A percentile compares a stretch with the other conserved stretches of the same genome.
Evolutionary conservation across 1,140 invertebrate species (phyloP).

Genomic region (Zaprionus nigranus): DNA sequence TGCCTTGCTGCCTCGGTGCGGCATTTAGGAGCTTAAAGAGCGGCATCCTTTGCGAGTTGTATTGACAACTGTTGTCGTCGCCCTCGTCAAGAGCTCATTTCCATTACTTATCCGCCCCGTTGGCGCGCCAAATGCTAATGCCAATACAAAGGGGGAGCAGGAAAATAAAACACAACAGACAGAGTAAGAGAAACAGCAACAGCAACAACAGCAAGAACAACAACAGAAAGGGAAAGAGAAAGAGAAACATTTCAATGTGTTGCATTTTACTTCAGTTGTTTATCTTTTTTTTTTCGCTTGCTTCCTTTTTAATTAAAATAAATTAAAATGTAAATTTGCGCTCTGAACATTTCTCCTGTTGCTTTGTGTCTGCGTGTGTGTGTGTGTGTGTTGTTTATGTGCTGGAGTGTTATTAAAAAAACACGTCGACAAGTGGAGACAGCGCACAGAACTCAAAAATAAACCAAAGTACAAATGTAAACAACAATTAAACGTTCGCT

Average conservation of each 20-base stretch:
- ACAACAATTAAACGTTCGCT: conserved; percentile 82
- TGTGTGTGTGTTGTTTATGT: conserved; percentile 34
- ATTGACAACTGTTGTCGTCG: conserved; percentile 73
- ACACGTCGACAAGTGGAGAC: conserved; percentile 11
- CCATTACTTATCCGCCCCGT: conserved; percentile 43
- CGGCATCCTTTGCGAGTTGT: conserved; percentile 65
- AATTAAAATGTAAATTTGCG: conserved; percentile 79
- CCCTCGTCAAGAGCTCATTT: conserved; percentile 24
- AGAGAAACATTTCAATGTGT: conserved; percentile 64
- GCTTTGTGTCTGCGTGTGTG: conserved; percentile 14
- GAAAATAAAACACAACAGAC: conserved; percentile 29
- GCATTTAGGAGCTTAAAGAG: conserved; percentile 43
- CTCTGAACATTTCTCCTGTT: conserved; percentile 27
- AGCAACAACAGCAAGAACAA: conserved; percentile 8
- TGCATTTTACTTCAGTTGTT: conserved; percentile 29
- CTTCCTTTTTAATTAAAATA: conserved; percentile 75
- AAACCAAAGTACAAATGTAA: conserved; percentile 81
- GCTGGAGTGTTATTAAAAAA: conserved; percentile 63
- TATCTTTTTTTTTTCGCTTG: conserved; percentile 17
- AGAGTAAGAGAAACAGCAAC: conserved; percentile 17
- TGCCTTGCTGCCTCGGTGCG: conserved; percentile 19
- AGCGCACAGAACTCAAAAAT: conserved; percentile 53
- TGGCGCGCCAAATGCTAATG: conserved; percentile 53
- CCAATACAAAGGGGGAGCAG: conserved; percentile 39
- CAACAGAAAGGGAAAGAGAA: conserved; percentile 1